Conservation (phyloP, 2,888 invertebrate genomes). For the Pherbina coryleti region DNA sequence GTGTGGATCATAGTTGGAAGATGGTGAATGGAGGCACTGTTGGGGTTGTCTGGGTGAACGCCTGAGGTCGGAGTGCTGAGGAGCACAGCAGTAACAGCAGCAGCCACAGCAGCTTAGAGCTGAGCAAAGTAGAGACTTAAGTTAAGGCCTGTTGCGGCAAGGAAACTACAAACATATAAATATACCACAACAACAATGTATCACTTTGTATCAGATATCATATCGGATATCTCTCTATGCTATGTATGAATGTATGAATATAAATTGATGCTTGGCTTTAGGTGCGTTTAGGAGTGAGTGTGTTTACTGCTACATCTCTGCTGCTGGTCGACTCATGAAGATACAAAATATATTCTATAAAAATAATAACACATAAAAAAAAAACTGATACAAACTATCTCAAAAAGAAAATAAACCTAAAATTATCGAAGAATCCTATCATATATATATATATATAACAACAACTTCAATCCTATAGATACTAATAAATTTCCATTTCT, state of each 20-base stretch:
- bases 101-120: constrained; percentile 10
- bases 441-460: too few species aligned
- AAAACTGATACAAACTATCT: background rate
- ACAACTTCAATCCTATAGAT: background rate
- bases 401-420: background rate
- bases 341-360: constrained; percentile 14
- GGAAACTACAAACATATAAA: background rate
- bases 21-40: too few species aligned
- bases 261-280: background rate
- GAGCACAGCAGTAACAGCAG: constrained; percentile 17
- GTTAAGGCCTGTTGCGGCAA: too few species aligned
- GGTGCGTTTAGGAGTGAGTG: background rate
- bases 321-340: background rate
- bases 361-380: constrained; percentile 20
- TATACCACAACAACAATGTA: constrained; percentile 31
- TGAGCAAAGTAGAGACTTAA: too few species aligned
- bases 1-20: background rate
- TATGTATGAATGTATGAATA: background rate
- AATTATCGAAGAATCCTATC: background rate
- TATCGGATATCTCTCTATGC: constrained; percentile 7
- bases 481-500: constrained; percentile 24
- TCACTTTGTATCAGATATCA: constrained; percentile 36
- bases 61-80: too few species aligned
- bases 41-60: too few species aligned
- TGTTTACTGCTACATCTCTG: background rate